phyloP scores from a whole-genome alignment of 1,140 invertebrate species.

The Chlorops oryzae region DNA sequence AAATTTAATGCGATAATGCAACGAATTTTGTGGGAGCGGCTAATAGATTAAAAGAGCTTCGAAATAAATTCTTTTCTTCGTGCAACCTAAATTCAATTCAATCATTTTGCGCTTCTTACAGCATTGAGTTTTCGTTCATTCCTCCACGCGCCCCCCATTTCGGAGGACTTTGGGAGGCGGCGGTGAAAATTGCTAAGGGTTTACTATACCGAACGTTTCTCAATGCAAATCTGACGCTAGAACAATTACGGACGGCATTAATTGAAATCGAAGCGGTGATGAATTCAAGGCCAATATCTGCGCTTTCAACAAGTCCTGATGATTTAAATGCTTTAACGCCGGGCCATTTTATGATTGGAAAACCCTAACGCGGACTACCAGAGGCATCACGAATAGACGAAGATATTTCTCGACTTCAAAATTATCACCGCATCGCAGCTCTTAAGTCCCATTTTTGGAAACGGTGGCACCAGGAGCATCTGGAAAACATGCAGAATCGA shows the following conservation, averaged over 20 bases:
- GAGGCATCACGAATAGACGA: too few species aligned
- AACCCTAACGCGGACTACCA: too few species aligned
- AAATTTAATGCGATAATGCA: constrained; percentile 32
- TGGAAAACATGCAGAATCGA: neutral
- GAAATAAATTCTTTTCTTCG: too few species aligned
- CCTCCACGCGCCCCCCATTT: constrained; percentile 5
- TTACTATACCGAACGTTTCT: neutral
- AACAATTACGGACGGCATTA: neutral
- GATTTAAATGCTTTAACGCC: neutral
- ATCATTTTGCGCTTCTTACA: neutral
- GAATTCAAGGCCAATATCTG: neutral
- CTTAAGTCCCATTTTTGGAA: constrained; percentile 1
- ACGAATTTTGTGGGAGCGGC: constrained; percentile 37
- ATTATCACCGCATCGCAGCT: neutral
- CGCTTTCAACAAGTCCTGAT: neutral
- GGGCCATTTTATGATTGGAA: neutral
- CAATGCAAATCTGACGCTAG: neutral
- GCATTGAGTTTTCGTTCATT: constrained; percentile 3
- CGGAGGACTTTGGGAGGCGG: constrained; percentile 8
- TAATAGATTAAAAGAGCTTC: constrained; percentile 12
- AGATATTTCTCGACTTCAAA: neutral
- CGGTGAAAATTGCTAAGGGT: constrained; percentile 6
- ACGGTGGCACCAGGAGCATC: neutral
- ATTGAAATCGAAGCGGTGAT: neutral
- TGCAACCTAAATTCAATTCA: neutral